Evolutionary conservation across 2,113 vertebrate genomes (phyloP), one percentile per base, ranked within the genome.

Genomic region (Columbina picui): DNA sequence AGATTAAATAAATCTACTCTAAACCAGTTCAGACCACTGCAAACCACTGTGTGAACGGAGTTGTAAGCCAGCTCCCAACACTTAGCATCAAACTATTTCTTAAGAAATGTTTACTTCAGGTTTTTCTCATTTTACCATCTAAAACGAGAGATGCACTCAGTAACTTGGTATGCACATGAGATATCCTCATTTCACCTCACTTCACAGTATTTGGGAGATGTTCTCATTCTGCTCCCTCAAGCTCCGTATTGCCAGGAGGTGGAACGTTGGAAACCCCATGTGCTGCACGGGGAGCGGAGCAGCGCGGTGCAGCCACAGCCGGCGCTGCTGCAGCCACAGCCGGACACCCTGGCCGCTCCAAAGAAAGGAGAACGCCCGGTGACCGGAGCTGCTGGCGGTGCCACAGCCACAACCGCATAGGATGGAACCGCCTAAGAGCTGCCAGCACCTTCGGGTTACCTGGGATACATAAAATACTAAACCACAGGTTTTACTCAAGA

Each of bases 331-430:
- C 43, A 81, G 20, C 23, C 55, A 20, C 29, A 45, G 21, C 3
- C n/a, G n/a, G n/a, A n/a, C n/a, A n/a, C n/a, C 29, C 30, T 0
- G 22, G 38, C 59, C n/a, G 25, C 36, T 41, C 19, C 56, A 69
- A n/a, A 49, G 12, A 53, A 76, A 45, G 15, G 17, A 39, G 39
- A 45, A 26, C 14, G 60, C 71, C 1, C 7, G 19, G 38, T 10
- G 38, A 36, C 21, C 1, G 19, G 65, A 45, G 53, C 50, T 55
- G 49, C 45, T 32, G n/a, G n/a, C n/a, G n/a, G n/a, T n/a, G 23
- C 3, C 3, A 25, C 38, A 47, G 8, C 13, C 21, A 32, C 11
- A 21, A 59, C 1, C 1, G 1, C 5, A 18, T 45, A 50, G 52
- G 38, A 47, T 10, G 1, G 64, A 91, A 64, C 20, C 39, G 19